These are phyloP conservation scores for western clawed frog (Xenopus tropicalis) DNA, from an alignment of 2,113 vertebrate genomes.

Conservation along the genomic window UCB_Xtro_10.0 CM004450.2:93479001-93479500, in stretches of 20 bases:
- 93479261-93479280: conserved; percentile 5
- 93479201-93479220: conserved; percentile 1
- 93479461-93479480: background rate
- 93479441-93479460: background rate
- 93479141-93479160: too few relatives aligned
- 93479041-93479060: too few relatives aligned
- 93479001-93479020: too few relatives aligned
- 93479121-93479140: too few relatives aligned
- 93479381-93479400: background rate
- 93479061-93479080: too few relatives aligned
- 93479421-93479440: too few relatives aligned
- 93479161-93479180: too few relatives aligned
- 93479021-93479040: too few relatives aligned
- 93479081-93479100: too few relatives aligned
- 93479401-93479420: background rate
- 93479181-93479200: background rate
- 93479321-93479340: background rate
- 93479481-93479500: too few relatives aligned
- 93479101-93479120: too few relatives aligned
- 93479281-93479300: conserved; percentile 2
- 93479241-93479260: background rate
- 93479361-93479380: background rate
- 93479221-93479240: background rate
- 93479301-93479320: background rate
- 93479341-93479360: background rate